A percentile compares a stretch with the other conserved stretches of the same genome.
Conservation (phyloP, 2,888 invertebrate species). For the Platycheirus rosarum region DNA sequence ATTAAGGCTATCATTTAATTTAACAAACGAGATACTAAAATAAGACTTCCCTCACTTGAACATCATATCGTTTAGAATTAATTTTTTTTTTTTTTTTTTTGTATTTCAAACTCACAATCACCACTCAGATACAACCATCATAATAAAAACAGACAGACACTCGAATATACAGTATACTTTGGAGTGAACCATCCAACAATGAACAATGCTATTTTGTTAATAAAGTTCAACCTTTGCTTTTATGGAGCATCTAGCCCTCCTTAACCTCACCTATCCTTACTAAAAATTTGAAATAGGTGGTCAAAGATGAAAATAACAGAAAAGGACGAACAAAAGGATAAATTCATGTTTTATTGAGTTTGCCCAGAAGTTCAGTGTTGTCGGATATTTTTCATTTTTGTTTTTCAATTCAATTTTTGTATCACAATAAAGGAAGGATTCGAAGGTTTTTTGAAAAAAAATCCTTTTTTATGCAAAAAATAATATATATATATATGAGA, state of each 20-base stretch:
- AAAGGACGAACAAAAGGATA: conserved; percentile 27
- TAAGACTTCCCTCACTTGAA: conserved; percentile 12
- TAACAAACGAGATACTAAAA: background rate
- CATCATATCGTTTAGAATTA: conserved; percentile 33
- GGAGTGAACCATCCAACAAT: background rate
- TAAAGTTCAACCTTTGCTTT: conserved; percentile 20
- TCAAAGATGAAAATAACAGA: background rate
- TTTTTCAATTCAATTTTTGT: conserved; percentile 34
- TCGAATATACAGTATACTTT: background rate
- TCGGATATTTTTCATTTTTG: background rate
- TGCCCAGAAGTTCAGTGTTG: conserved; percentile 9
- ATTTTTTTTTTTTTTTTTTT: conserved; percentile 21
- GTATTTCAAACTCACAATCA: background rate
- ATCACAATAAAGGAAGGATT: too few species aligned
- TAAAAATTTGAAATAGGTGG: background rate
- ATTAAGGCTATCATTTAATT: conserved; percentile 21
- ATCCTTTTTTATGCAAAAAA: too few species aligned
- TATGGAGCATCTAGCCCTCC: background rate
- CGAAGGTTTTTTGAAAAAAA: too few species aligned
- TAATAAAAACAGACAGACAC: background rate
- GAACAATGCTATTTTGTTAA: conserved; percentile 3
- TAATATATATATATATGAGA: too few species aligned
- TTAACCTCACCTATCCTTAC: too few species aligned
- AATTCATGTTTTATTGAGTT: conserved; percentile 63
- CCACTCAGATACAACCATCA: background rate